These are phyloP conservation scores for Trachelipus rathkii DNA, from an alignment of 1,140 invertebrate species.

Conservation along the genomic window DNA sequence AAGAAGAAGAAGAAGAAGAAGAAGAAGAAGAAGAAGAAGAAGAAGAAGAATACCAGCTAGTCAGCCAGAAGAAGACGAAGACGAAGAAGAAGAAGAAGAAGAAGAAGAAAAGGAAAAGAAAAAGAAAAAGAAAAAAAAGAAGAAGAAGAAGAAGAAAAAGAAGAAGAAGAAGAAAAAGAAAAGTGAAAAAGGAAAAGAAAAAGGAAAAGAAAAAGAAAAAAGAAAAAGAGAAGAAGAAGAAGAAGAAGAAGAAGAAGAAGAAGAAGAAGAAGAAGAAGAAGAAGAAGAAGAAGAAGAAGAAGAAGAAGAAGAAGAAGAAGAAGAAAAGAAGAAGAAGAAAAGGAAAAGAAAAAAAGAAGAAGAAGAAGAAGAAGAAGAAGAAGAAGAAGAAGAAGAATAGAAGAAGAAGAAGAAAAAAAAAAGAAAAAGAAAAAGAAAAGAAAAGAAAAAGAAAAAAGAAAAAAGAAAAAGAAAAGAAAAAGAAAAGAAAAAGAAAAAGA, in stretches of 20 bases:
- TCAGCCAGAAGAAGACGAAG: too few relatives aligned
- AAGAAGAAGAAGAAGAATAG: too few relatives aligned
- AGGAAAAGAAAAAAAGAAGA: neutral
- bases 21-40: conserved; percentile 12
- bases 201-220: neutral
- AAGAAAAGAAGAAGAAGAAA: neutral
- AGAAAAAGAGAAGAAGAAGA: neutral
- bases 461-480: conserved; percentile 17
- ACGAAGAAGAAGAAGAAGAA: neutral
- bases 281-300: neutral
- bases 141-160: too few relatives aligned
- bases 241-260: neutral
- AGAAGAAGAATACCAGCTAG: too few relatives aligned
- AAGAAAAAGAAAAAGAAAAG: neutral
- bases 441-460: neutral
- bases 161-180: too few relatives aligned
- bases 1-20: conserved; percentile 7
- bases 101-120: neutral
- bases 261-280: neutral
- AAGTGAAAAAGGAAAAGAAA: too few relatives aligned
- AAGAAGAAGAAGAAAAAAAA: neutral
- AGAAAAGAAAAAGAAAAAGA: neutral
- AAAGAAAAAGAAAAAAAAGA: neutral
- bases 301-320: neutral
- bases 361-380: neutral